phyloP scores from a whole-genome alignment of 2,113 vertebrate genomes.

The Hippocampus barbouri region DNA sequence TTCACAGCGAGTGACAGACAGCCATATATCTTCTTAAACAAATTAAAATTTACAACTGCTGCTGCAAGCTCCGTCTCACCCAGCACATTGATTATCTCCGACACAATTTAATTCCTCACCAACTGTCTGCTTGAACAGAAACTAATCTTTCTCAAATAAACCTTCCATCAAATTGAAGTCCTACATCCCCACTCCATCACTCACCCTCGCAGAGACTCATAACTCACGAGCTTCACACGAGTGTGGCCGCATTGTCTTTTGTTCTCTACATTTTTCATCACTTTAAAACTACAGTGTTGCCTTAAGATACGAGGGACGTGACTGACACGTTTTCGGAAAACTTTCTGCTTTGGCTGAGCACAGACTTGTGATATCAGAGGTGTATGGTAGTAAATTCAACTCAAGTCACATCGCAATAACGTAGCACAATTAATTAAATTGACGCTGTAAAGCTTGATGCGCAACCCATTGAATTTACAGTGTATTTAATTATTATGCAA shows the following conservation, averaged over 20 bases:
- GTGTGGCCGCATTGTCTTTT: neutral
- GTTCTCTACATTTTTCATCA: slow-evolving; percentile 33
- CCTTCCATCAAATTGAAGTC: slow-evolving; percentile 42
- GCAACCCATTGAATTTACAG: too few relatives aligned
- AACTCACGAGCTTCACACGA: neutral
- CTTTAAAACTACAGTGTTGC: slow-evolving; percentile 26
- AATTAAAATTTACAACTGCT: slow-evolving; percentile 42
- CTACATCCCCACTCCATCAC: slow-evolving; percentile 22
- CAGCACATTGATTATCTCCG: slow-evolving; percentile 52
- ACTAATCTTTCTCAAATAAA: slow-evolving; percentile 54
- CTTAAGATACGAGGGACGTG: neutral
- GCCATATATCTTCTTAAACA: slow-evolving; percentile 53
- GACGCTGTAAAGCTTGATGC: too few relatives aligned
- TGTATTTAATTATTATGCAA: too few relatives aligned
- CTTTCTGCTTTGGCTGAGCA: neutral
- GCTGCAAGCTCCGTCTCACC: slow-evolving; percentile 36
- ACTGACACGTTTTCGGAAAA: neutral
- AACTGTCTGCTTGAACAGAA: slow-evolving; percentile 52
- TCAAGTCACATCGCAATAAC: too few relatives aligned
- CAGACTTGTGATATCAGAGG: too few relatives aligned
- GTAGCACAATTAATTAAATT: too few relatives aligned
- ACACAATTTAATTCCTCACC: slow-evolving; percentile 57
- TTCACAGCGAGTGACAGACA: slow-evolving; percentile 41
- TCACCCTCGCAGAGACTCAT: neutral
- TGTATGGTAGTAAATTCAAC: too few relatives aligned